Conservation (phyloP, 2,797 vertebrate genomes). For the Sphaeramia orbicularis region DNA sequence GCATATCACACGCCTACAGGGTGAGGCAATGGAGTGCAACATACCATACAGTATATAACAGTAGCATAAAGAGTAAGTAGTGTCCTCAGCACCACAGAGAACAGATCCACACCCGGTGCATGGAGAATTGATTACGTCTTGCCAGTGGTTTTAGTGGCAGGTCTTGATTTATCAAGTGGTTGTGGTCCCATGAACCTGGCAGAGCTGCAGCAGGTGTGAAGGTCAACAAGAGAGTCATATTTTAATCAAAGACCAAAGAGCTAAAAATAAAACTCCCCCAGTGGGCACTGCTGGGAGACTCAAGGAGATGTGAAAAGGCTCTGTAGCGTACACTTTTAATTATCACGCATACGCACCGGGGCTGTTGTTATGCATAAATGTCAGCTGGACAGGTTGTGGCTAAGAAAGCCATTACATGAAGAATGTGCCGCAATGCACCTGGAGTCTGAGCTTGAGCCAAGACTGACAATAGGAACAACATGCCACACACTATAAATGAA, state of each 20-base stretch:
- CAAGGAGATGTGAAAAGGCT: constrained; percentile 64
- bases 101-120: constrained; percentile 14
- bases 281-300: constrained; percentile 48
- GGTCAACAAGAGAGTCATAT: constrained; percentile 76
- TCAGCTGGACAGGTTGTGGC: constrained; percentile 55
- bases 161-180: constrained; percentile 67
- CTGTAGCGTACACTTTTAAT: constrained; percentile 59
- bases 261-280: constrained; percentile 78
- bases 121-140: constrained; percentile 63
- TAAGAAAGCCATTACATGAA: constrained; percentile 37
- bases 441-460: constrained; percentile 51
- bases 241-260: constrained; percentile 81
- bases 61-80: neutral
- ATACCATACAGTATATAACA: neutral
- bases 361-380: constrained; percentile 66
- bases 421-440: constrained; percentile 63
- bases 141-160: constrained; percentile 63
- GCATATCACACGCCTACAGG: neutral
- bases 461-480: constrained; percentile 31
- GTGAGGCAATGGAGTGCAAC: neutral
- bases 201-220: constrained; percentile 79
- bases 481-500: neutral
- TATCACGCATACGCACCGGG: constrained; percentile 61
- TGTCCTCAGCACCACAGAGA: constrained; percentile 1
- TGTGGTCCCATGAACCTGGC: constrained; percentile 56